phyloP scores from a whole-genome alignment of 2,113 vertebrate genomes.

The Apaloderma vittatum region DNA sequence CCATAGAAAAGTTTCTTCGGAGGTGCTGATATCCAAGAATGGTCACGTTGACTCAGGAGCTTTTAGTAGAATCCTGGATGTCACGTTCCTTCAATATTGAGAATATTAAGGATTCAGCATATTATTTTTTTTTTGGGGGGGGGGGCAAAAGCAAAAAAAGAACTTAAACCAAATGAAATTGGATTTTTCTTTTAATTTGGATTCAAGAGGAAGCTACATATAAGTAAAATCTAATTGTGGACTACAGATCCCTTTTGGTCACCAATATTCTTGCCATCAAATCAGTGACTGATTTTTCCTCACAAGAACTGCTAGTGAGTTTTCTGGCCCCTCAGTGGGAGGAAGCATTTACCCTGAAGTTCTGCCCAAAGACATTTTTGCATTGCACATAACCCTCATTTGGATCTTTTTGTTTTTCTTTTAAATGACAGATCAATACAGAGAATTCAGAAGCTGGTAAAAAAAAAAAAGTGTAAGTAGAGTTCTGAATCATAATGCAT shows the following conservation, averaged over 20 bases:
- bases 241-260: neutral
- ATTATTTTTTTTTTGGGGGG: neutral
- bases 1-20: neutral
- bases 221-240: neutral
- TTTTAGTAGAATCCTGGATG: neutral
- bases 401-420: neutral
- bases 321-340: neutral
- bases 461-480: neutral
- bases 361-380: neutral
- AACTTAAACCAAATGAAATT: neutral
- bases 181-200: neutral
- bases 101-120: neutral
- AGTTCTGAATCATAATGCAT: conserved; percentile 21
- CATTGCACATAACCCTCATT: neutral
- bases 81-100: neutral
- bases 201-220: neutral
- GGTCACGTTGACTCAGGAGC: neutral
- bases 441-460: neutral
- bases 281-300: neutral
- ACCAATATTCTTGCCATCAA: neutral
- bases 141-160: neutral
- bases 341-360: neutral
- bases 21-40: neutral
- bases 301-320: neutral
- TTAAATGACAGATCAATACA: neutral